phyloP scores from a whole-genome alignment of 2,888 invertebrate species.

The Argynnis bischoffii region DNA sequence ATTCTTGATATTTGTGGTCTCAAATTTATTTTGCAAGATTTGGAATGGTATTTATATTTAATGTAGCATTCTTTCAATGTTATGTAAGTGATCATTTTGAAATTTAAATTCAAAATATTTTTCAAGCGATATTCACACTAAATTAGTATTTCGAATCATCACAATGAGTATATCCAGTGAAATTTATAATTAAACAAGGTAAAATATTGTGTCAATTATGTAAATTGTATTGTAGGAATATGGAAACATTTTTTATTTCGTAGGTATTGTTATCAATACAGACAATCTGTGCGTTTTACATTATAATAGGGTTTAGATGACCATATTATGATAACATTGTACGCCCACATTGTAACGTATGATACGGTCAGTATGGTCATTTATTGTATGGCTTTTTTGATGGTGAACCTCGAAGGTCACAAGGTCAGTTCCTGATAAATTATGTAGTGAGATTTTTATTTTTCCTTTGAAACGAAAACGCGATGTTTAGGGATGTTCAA shows the following conservation, averaged over 20 bases:
- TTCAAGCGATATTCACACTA: not conserved
- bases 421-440: no score
- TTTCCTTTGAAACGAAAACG: no score
- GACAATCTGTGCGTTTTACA: not conserved
- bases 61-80: no score
- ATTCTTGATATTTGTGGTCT: not conserved
- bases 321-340: not conserved
- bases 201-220: conserved; percentile 12
- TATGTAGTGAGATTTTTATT: no score
- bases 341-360: not conserved
- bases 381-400: no score
- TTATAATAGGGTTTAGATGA: conserved; percentile 4
- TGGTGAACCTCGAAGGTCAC: no score
- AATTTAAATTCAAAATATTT: no score
- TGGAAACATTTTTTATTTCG: not conserved
- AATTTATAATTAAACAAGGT: not conserved
- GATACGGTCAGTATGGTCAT: no score
- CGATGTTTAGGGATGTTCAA: no score
- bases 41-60: not conserved
- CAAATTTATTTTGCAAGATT: conserved; percentile 1
- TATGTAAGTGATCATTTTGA: no score
- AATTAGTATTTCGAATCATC: conserved; percentile 9
- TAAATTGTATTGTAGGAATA: not conserved
- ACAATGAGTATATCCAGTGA: conserved; percentile 22
- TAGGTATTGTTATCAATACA: not conserved